Evolutionary conservation across 1,140 invertebrate genomes (phyloP).

Genomic region (Heliconius nattereri): DNA sequence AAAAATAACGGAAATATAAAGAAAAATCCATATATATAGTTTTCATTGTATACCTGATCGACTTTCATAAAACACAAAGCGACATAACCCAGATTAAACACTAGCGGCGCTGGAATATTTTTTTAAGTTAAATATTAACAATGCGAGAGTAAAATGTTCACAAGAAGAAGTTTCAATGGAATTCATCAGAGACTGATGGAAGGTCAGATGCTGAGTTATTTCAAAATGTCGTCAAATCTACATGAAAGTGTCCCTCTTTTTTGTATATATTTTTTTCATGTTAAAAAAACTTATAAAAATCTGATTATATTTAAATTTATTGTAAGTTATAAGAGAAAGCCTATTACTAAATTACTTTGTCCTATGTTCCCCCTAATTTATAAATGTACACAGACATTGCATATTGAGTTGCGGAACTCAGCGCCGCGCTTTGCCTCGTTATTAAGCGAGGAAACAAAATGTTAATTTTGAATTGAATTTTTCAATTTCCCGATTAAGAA

Average conservation of each 20-base stretch:
- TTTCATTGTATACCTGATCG: background rate
- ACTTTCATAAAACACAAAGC: constrained; percentile 12
- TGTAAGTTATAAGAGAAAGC: too few species aligned
- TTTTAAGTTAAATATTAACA: constrained; percentile 21
- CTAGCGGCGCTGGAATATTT: background rate
- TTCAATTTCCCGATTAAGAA: too few species aligned
- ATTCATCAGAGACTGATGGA: constrained; percentile 12
- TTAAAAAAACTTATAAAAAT: background rate
- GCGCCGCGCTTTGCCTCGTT: too few species aligned
- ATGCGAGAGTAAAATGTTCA: constrained; percentile 19
- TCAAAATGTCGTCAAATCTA: background rate
- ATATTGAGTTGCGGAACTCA: too few species aligned
- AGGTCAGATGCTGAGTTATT: background rate
- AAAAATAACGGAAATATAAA: background rate
- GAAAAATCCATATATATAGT: background rate
- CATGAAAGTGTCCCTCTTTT: background rate
- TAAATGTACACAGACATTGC: too few species aligned
- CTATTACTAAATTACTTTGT: too few species aligned
- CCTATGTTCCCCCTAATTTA: too few species aligned
- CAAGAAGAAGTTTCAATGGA: constrained; percentile 21
- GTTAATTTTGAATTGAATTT: too few species aligned
- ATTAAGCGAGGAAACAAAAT: too few species aligned
- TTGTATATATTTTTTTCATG: background rate
- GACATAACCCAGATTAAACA: constrained; percentile 18
- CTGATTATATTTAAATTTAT: too few species aligned